phyloP scores from a whole-genome alignment of 1,140 invertebrate genomes.

The Daktulosphaira vitifoliae region DNA sequence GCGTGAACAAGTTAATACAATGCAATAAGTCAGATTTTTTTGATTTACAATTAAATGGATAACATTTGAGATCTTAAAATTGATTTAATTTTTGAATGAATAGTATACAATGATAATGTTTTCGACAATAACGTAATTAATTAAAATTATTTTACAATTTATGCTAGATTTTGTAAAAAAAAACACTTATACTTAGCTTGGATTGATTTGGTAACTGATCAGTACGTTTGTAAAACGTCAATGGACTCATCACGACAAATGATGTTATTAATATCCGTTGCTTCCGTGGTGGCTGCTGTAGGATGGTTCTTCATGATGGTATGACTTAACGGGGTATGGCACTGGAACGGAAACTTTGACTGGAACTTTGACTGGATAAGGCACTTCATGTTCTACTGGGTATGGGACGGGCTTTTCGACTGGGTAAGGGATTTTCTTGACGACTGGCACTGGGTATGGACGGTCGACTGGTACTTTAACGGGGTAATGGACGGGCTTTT shows the following conservation, averaged over 20 bases:
- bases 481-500: constrained; percentile 46
- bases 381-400: constrained; percentile 62
- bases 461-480: constrained; percentile 59
- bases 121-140: too few relatives aligned
- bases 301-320: constrained; percentile 55
- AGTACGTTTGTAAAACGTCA: too few relatives aligned
- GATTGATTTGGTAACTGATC: too few relatives aligned
- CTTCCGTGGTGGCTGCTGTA: constrained; percentile 43
- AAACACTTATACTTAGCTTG: too few relatives aligned
- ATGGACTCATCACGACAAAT: not conserved
- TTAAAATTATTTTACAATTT: too few relatives aligned
- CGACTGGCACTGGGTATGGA: constrained; percentile 41
- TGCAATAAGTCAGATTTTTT: too few relatives aligned
- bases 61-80: too few relatives aligned
- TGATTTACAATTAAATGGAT: too few relatives aligned
- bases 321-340: constrained; percentile 44
- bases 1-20: too few relatives aligned
- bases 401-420: constrained; percentile 44
- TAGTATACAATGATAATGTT: too few relatives aligned
- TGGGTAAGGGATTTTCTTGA: constrained; percentile 53
- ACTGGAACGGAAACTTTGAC: constrained; percentile 46
- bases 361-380: constrained; percentile 56
- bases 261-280: not conserved
- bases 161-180: too few relatives aligned
- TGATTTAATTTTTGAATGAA: too few relatives aligned